A percentile compares a stretch with the other conserved stretches of the same genome.
phyloP scores from a whole-genome alignment of 2,113 vertebrate genomes.

The Megaceryle torquata region DNA sequence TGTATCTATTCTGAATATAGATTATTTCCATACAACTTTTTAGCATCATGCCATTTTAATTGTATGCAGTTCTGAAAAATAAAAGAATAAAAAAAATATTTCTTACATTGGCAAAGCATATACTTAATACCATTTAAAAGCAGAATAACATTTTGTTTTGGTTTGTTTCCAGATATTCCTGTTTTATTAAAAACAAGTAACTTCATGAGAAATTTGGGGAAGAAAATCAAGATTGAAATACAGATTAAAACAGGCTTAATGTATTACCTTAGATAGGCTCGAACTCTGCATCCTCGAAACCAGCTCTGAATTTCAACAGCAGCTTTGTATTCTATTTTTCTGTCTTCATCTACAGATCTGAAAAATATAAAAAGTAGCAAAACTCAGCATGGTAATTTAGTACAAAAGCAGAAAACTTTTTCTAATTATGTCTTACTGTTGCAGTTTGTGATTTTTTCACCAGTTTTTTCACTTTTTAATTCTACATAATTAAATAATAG shows the following conservation, averaged over 20 bases:
- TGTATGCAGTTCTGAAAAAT: neutral
- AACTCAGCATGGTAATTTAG: neutral
- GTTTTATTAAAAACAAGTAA: neutral
- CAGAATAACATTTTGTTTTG: neutral
- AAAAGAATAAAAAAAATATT: neutral
- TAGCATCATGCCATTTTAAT: neutral
- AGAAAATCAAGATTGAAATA: neutral
- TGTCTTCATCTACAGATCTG: slow-evolving; percentile 78
- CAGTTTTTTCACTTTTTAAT: neutral
- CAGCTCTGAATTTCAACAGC: slow-evolving; percentile 87
- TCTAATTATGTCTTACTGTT: neutral
- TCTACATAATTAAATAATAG: neutral
- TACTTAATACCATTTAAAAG: neutral
- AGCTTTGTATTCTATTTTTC: slow-evolving; percentile 73
- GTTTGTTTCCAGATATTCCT: neutral
- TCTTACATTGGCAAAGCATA: neutral
- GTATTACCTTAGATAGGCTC: slow-evolving; percentile 83
- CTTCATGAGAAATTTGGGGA: neutral
- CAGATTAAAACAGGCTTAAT: neutral
- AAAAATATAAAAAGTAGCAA: neutral
- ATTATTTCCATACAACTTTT: neutral
- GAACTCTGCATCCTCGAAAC: slow-evolving; percentile 83
- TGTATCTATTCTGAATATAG: neutral
- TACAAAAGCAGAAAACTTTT: neutral
- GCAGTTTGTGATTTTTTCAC: neutral